Base-by-base conservation (phyloP, 2,113 vertebrate species). In the Menura novaehollandiae region DNA sequence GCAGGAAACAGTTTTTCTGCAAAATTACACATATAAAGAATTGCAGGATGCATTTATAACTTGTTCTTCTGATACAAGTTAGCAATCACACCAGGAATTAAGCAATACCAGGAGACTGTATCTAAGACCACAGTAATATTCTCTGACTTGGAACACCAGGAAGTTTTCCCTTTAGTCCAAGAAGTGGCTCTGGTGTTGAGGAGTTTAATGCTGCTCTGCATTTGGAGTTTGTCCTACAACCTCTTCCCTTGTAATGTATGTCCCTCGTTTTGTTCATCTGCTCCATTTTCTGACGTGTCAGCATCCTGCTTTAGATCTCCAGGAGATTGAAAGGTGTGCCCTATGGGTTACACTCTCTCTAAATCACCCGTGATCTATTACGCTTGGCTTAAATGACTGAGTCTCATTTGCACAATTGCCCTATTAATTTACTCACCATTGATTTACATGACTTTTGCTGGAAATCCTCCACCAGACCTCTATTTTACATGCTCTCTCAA, bases 341-440 rank as follows among this genome's bases (percentile, higher is more conserved):
- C 97, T 86, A 47, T 23, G 89, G 97, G 96, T 94, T 89, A 88
- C 87, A 37, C 82, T 94, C 87, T 89, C 93, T 96, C 92, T 97
- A 97, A 97, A 97, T 97, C 97, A 98, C 56, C 91, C 87, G 10
- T 95, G 96, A 97, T 97, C 84, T 93, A 98, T 98, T 92, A 89
- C 3, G 1, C 95, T 95, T 91, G 94, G 92, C 90, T 97, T 96
- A 89, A 98, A 97, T 51, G 78, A 97, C 94, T 58, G 52, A 96
- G 95, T 79, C 97, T 97, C 97, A 97, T 97, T 98, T 97, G 96
- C 97, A 97, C 93, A 96, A 97, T 46, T 94, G 97, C 97, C 97
- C 96, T 97, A 97, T 97, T 98, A 97, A 98, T 98, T 98, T 97
- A 96, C 96, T 97, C 95, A 89, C 95, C 97, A 92, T 91, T 98